Base-by-base conservation (phyloP, 37 sponge, comb jelly and placozoan genomes). In the Lycopodina hypogea region DNA sequence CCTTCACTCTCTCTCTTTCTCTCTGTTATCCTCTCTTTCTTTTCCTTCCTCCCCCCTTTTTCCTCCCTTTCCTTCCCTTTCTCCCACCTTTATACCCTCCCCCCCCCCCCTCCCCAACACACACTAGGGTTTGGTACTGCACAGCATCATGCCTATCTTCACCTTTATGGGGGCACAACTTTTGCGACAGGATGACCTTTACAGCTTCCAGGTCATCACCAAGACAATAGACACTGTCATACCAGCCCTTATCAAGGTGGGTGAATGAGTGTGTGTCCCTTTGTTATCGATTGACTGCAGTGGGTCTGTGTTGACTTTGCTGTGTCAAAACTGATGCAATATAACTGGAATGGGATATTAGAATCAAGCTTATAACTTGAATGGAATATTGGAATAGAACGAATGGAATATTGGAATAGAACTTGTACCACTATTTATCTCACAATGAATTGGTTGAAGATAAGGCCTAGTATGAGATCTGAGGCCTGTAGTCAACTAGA, bases 121-220 rank as follows among this genome's bases (percentile, higher is more conserved):
- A 1, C 21, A 33, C 28, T 65, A 90, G 84, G 74, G 53, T 61
- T 88, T 81, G 42, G 88, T 96, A 6, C 74, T 98, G 26, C 96
- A 98, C 74, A 96, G 93, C 42, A 80, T 98, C 36, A 95, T 98
- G 91, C 84, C 99, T 19, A 91, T 98, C 56, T 98, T 98, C 82
- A 96, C 99, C 4, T 98, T 98, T 84, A 98, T 98, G 99, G 99
- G 99, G 23, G 76, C 82, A 68, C 86, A 69, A 42, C 61, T 96
- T 23, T 56, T 89, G 56, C 83, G 90, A 17, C 85, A 80, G 11
- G 99, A 98, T 58, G 94, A 96, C 84, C 75, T 71, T 61, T 93
- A 98, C 84, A 91, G 85, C 66, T 90, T 93, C 35, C 85, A 89
- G 53, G 84, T 98, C 73, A 92, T 96, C 56, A 74, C 75, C 32